phyloP scores from a whole-genome alignment of 2,797 vertebrate species.

The Betta splendens region DNA sequence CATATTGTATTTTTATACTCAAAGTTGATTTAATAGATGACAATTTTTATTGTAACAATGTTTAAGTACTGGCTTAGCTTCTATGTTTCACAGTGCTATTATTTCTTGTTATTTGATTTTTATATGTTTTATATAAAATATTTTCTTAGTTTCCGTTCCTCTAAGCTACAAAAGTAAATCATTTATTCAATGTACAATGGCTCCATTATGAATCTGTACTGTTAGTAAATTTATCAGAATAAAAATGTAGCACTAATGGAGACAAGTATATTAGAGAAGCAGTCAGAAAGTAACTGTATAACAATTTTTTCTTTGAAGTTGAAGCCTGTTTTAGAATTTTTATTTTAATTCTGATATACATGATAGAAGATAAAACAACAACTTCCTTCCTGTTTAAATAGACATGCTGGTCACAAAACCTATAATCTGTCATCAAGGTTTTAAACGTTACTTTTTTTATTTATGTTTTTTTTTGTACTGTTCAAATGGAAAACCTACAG shows the following conservation, averaged over 20 bases:
- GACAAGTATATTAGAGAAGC: too few species aligned
- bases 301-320: constrained; percentile 2
- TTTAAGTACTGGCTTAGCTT: constrained; percentile 14
- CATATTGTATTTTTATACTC: constrained; percentile 5
- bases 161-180: too few species aligned
- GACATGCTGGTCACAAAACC: too few species aligned
- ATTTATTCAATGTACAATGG: constrained; percentile 5
- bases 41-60: constrained; percentile 6
- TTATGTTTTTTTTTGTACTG: too few species aligned
- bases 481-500: too few species aligned
- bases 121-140: background rate
- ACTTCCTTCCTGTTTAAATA: too few species aligned
- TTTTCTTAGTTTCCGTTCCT: too few species aligned
- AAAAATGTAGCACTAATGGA: too few species aligned
- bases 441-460: too few species aligned
- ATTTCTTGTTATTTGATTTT: background rate
- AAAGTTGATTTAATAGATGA: background rate
- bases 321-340: background rate
- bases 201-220: background rate
- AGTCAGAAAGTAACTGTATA: background rate
- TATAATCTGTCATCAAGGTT: too few species aligned
- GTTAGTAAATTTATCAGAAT: background rate
- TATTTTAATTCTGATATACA: background rate
- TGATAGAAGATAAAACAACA: constrained; percentile 6
- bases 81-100: constrained; percentile 1